Percentiles rank a stretch among this genome's conserved stretches.
phyloP scores from a whole-genome alignment of 1,140 invertebrate genomes.

The Leptoteleia sp. region DNA sequence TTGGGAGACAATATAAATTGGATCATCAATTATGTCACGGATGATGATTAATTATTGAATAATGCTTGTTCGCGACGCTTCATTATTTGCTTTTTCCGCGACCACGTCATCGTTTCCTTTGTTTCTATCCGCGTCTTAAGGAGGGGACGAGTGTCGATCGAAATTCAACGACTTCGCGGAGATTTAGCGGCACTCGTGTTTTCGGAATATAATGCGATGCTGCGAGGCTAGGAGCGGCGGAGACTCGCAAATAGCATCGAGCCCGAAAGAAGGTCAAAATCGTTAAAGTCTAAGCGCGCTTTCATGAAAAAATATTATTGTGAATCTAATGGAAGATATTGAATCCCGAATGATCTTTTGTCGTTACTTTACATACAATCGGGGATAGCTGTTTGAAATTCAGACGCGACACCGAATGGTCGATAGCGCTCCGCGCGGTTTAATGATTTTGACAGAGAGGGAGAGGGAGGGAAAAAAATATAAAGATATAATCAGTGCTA shows the following conservation, averaged over 20 bases:
- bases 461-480: too few relatives aligned
- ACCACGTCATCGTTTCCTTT: constrained; percentile 16
- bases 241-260: constrained; percentile 27
- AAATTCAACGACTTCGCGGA: constrained; percentile 55
- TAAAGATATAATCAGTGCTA: constrained; percentile 18
- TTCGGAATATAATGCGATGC: constrained; percentile 54
- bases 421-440: too few relatives aligned
- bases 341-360: constrained; percentile 35
- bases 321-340: constrained; percentile 37
- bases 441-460: too few relatives aligned
- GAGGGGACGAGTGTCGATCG: constrained; percentile 34
- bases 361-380: too few relatives aligned
- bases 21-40: constrained; percentile 13
- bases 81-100: constrained; percentile 21
- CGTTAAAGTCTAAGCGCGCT: constrained; percentile 48
- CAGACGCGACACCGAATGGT: too few relatives aligned
- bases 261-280: constrained; percentile 37
- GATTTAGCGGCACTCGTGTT: constrained; percentile 53
- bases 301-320: constrained; percentile 49
- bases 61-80: background rate
- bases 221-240: constrained; percentile 29
- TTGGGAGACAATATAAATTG: constrained; percentile 6
- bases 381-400: too few relatives aligned
- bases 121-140: constrained; percentile 32
- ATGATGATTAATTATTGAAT: constrained; percentile 34